Base-by-base conservation (phyloP, 2,888 invertebrate species). In the Allygus modestus region DNA sequence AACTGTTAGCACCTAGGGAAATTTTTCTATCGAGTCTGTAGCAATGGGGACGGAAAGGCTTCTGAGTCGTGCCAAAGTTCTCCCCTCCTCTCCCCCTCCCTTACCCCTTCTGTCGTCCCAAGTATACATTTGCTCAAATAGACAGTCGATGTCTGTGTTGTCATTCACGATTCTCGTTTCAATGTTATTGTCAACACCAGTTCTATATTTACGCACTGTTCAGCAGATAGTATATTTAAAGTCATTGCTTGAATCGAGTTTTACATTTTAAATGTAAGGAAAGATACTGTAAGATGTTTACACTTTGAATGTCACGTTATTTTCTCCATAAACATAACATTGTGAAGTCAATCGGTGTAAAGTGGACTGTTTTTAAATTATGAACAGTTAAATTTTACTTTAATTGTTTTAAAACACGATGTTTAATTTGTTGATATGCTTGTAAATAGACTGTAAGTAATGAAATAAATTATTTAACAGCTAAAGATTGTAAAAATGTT, bases 161-260 rank as follows among this genome's bases (percentile, higher is more conserved):
- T 79, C 79, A 58, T 77, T 58, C 79, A 58, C 58, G 23, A 31
- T 54, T 79, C 79, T 79, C 37, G 79, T 79, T 79, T 79, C 79
- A 79, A 79, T 79, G 79, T 79, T 79, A 79, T 58, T 58, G 79
- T 79, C 75, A 51, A 79, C 79, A 79, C 79, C 79, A 79, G 79
- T 79, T 79, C 79, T 58, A 79, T 58, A 75, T 83, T 83, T 83
- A 75, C 75, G 75, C 83, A 83, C 83, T 75, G 83, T 75, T 83
- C 79, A 79, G 31, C 79, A 79, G 79, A 51, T 79, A 58, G 79
- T 58, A 28, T 79, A 79, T 58, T 54, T 58, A n/a, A 77, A 71
- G 58, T 83, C 75, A 58, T 83, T 33, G 83, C 83, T 83, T 83
- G 75, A 51, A 71, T 83, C 83, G 61, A 75, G 41, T 83, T 83